Evolutionary conservation across 2,888 invertebrate species (phyloP).

Genomic region (Pollenia amentaria): DNA sequence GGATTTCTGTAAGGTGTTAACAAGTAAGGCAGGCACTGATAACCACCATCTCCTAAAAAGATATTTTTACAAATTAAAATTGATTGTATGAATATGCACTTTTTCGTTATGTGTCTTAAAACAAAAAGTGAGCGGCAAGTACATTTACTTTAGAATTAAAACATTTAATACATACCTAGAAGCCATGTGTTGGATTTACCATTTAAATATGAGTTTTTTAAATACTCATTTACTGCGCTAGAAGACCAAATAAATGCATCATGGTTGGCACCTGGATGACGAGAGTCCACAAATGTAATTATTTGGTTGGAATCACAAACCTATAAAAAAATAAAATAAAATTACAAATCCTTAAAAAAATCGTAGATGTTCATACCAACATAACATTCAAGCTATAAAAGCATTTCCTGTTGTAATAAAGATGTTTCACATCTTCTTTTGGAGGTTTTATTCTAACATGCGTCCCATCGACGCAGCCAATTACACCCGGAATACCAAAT

Average conservation of each 20-base stretch:
- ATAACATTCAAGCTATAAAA: no score
- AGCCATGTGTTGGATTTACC: conserved; percentile 1
- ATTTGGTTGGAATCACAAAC: not conserved
- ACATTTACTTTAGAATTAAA: no score
- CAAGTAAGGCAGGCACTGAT: conserved; percentile 3
- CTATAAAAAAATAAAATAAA: not conserved
- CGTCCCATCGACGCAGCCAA: not conserved
- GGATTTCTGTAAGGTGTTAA: not conserved
- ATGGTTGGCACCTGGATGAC: conserved; percentile 9
- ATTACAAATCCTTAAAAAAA: no score
- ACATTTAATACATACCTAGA: not conserved
- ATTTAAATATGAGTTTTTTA: not conserved
- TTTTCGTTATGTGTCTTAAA: not conserved
- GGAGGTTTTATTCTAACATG: not conserved
- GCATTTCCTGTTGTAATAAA: not conserved
- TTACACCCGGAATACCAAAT: not conserved
- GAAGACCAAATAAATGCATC: not conserved
- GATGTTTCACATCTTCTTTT: not conserved
- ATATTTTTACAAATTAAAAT: not conserved
- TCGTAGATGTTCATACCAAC: no score
- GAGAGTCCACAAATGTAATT: not conserved
- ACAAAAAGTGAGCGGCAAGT: no score
- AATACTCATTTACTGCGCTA: not conserved
- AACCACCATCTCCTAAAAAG: not conserved
- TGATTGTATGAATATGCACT: not conserved